Evolutionary conservation across 2,113 vertebrate species (phyloP), one percentile per base, ranked within the genome.

Genomic region (Prietella phreatophila): DNA sequence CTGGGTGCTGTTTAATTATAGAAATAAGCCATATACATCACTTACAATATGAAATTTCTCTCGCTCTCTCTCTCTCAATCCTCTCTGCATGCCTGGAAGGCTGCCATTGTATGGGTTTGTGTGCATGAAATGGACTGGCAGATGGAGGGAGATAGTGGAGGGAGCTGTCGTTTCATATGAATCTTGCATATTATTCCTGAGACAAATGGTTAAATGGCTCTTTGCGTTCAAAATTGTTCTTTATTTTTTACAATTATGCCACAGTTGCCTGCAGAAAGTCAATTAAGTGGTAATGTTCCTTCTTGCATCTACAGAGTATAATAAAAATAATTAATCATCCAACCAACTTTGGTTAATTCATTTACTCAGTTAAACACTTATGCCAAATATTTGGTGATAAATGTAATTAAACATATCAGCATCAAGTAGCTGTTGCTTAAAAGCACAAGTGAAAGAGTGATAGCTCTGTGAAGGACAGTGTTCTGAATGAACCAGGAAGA

Each of bases 81-180:
- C 17, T 39, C 0, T 73, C 69, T 22, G 65, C 69, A 73, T 20
- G 69, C 69, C 19, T 73, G 33, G 33, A 73, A 39, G 69, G 36
- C 69, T 73, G 69, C 69, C 69, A 73, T 73, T 73, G 33, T 39
- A 30, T 69, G 60, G 25, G 60, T 10, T 25, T 65, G 17, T 71
- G 69, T 71, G 69, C 69, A 71, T 39, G 15, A 71, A 71, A 39
- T 71, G 69, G 65, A 69, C 65, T 33, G 65, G 69, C 69, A 71
- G 69, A 36, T 71, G 69, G 33, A 20, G 33, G 17, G 69, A 39
- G 33, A 71, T 36, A 33, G 69, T 71, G 69, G 33, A 71, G 33
- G 69, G 33, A 71, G 33, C 69, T 36, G 69, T 71, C 69, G 3
- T 36, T 71, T 71, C 33, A 20, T 36, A 39, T 36, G 17, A 36